Conservation (phyloP, 1,140 invertebrate genomes). For the Drosophila lacertosa region DNA sequence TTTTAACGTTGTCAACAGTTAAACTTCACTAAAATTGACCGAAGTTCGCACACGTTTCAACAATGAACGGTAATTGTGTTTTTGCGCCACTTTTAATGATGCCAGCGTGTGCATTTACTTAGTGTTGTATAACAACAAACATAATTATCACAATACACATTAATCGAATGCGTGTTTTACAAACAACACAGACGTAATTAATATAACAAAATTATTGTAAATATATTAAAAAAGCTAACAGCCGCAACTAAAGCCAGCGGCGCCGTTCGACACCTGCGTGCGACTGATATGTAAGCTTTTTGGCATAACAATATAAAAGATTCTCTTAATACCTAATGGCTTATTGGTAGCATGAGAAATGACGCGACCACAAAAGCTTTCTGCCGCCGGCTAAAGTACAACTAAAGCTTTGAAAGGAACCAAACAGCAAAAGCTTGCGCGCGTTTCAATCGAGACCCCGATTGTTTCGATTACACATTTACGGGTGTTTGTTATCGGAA, state of each 20-base stretch:
- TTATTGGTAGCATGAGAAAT: constrained; percentile 27
- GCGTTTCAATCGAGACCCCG: constrained; percentile 8
- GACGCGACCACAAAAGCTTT: constrained; percentile 11
- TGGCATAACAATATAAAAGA: too few species aligned
- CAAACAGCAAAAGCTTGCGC: background rate
- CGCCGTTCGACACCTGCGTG: constrained; percentile 23
- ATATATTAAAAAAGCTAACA: background rate
- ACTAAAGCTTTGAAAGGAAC: constrained; percentile 10
- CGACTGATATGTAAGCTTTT: constrained; percentile 15
- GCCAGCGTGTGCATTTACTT: constrained; percentile 31
- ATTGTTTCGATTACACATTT: constrained; percentile 2
- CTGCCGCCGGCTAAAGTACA: background rate
- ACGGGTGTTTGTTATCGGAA: too few species aligned
- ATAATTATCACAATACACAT: constrained; percentile 12
- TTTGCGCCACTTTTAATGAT: constrained; percentile 19
- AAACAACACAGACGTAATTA: constrained; percentile 23
- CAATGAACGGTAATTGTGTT: constrained; percentile 18
- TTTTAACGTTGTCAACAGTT: too few species aligned
- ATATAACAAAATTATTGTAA: constrained; percentile 30
- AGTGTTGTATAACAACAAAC: constrained; percentile 54
- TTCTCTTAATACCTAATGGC: too few species aligned
- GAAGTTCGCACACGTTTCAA: constrained; percentile 8
- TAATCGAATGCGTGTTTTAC: constrained; percentile 17
- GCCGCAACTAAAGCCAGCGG: background rate
- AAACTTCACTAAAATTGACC: constrained; percentile 6